Base-by-base conservation (phyloP, 2,888 invertebrate species). In the Drosophila acutilabella region DNA sequence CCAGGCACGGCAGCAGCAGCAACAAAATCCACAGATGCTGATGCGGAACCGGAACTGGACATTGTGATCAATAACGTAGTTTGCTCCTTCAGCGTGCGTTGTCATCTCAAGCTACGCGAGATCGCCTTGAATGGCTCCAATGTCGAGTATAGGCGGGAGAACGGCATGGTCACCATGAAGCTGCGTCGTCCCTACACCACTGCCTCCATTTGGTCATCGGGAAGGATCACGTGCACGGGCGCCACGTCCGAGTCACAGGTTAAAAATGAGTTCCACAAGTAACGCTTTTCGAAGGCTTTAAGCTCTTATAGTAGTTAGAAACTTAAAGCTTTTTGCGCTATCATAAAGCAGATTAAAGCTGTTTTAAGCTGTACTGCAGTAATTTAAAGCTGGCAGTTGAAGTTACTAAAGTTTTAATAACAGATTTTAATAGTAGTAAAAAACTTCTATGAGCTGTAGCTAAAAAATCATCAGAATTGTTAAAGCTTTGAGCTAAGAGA, bases 121-220 rank as follows among this genome's bases (percentile, higher is more conserved):
- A 98, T 99, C 85, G 99, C 99, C 59, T 94, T 97, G 91, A 96
- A 96, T 88, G 98, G 98, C 90, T 94, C 95, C 86, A 98, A 99
- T 93, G 99, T 99, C 57, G 98, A 98, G 91, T 99, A 97, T 92
- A 96, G 97, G 73, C 95, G 97, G 89, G 98, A 98, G 93, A 97
- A 98, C 93, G 98, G 98, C 89, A 98, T 99, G 97, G 96, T 99
- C 69, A 98, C 98, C 64, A 99, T 99, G 98, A 99, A 99, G 93
- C 93, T 99, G 78, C 94, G 99, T 71, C 96, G 96, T 90, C 99
- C 99, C 7, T 96, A 96, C 90, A 97, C 98, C 48, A 99, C 99
- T 52, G 99, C 99, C 41, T 98, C 98, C 78, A 98, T 99, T 90
- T 99, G 99, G 98, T 99, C 98, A 58, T 99, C 99, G 61, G 99